These are phyloP conservation scores for Leucozona laternaria DNA, from an alignment of 2,888 invertebrate genomes.

Conservation along the genomic window DNA sequence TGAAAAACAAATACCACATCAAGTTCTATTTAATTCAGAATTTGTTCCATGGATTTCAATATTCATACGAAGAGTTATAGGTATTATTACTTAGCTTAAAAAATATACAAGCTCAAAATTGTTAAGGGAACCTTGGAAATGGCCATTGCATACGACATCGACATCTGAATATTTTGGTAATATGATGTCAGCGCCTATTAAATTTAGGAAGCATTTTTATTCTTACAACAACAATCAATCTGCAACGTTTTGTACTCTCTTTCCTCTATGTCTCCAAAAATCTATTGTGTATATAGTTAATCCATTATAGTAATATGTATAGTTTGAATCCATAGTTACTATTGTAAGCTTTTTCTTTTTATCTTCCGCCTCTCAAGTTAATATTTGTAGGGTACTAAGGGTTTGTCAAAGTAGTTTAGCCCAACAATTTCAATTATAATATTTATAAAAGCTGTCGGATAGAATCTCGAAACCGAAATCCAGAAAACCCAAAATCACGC, in stretches of 20 bases:
- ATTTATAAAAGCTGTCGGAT: no score
- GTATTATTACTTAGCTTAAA: not conserved
- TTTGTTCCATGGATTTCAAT: not conserved
- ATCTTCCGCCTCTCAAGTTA: not conserved
- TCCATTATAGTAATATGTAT: not conserved
- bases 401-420: no score
- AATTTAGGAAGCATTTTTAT: not conserved
- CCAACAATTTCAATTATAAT: no score
- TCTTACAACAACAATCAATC: not conserved
- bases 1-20: no score
- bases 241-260: not conserved
- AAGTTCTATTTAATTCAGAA: not conserved
- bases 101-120: not conserved
- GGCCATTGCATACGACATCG: not conserved
- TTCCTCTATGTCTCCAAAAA: not conserved
- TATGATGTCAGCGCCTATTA: constrained; percentile 42
- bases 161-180: constrained; percentile 36
- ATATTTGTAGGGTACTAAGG: not conserved
- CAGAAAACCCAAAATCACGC: no score
- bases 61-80: not conserved
- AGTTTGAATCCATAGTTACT: not conserved
- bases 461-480: no score
- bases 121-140: not conserved
- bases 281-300: not conserved
- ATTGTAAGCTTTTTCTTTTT: not conserved